These are phyloP conservation scores for Didymodactylos carnosus DNA, from an alignment of 2,888 invertebrate species.

Conservation along the genomic window DNA sequence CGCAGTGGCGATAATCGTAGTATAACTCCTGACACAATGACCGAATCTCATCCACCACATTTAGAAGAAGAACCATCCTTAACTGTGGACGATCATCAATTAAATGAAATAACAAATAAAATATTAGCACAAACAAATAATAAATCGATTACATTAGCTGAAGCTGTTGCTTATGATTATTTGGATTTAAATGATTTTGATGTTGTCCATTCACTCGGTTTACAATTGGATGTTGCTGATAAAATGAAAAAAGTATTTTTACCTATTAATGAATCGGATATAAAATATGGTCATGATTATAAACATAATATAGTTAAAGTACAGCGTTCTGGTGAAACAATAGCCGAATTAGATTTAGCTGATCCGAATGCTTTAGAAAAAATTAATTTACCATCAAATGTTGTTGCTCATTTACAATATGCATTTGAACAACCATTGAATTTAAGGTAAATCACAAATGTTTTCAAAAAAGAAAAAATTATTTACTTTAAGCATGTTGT, in stretches of 20 bases:
- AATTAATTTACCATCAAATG: not conserved
- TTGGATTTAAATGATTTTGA: not conserved
- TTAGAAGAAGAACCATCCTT: no score
- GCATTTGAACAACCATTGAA: not conserved
- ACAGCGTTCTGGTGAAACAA: not conserved
- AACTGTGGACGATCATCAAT: not conserved
- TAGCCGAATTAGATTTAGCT: not conserved
- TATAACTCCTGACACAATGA: no score
- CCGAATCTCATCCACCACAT: no score
- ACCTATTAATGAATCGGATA: not conserved
- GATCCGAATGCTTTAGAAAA: not conserved
- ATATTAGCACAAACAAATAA: not conserved
- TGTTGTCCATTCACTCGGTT: not conserved
- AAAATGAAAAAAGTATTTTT: not conserved
- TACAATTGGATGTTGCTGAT: not conserved
- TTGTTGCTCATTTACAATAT: not conserved
- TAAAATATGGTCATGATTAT: not conserved
- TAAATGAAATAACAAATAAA: not conserved
- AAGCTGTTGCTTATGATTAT: not conserved
- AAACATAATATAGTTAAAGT: not conserved
- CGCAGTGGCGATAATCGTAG: no score
- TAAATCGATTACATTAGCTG: not conserved
- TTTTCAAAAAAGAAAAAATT: no score
- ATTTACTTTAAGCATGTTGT: no score
- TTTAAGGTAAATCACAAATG: no score